Evolutionary conservation across 2,888 invertebrate species (phyloP), one percentile per base, ranked within the genome.

Genomic region (Liodrosophila aerea): DNA sequence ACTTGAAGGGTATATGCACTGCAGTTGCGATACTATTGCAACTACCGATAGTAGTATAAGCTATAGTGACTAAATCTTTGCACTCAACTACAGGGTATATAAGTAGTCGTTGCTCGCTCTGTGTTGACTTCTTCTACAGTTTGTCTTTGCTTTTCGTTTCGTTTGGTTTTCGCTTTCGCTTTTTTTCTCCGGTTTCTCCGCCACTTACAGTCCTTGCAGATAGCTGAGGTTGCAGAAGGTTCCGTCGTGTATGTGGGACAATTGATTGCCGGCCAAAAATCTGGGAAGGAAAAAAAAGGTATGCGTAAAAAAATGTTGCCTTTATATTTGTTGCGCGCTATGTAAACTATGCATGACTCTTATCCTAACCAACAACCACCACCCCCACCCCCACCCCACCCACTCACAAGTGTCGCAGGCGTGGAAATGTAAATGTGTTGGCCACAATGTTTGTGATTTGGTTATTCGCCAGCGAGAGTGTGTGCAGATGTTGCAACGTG

Each of bases 401-500:
- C 80, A 91, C 92, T 91, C 82, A 92, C 92, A 92, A 87, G 74
- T 90, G 89, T 63, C 84, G 81, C 7, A 92, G 73, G 15, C 76
- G 73, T 0, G 89, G 88, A 49, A 92, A 85, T 53, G 89, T 45
- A 65, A 85, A 78, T 76, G 90, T 64, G 89, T 87, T 44, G 47
- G 64, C 50, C 73, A 83, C 67, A 89, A 91, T 86, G 41, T 68
- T 73, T 7, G 39, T 45, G 45, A 89, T 88, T 39, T 81, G 81
- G 75, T 92, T 92, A 45, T 91, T 89, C 15, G 91, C 90, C 81
- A 92, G 73, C 4, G 91, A 91, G 45, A 92, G 78, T n/a, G 89
- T 90, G 22, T 86, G 83, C 18, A 92, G 69, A 11, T 88, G 81
- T 1, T 60, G 53, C 47, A 92, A 69, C 13, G 70, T 74, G 33